Evolutionary conservation across 2,888 invertebrate genomes (phyloP), one percentile per base, ranked within the genome.

Genomic region (Labia minor): DNA sequence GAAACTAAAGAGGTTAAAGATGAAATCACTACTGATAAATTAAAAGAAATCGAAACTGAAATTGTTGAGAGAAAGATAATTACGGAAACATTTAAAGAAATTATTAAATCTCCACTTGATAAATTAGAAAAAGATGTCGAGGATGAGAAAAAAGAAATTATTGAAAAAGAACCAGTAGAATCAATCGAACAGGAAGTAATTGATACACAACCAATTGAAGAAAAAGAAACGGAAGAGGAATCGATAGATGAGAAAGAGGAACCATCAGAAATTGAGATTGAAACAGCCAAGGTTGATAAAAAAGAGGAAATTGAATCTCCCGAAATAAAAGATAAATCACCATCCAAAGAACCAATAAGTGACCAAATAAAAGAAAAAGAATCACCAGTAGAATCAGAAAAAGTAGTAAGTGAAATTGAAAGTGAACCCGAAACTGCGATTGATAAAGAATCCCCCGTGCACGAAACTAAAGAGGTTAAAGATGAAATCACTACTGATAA

Each of bases 221-320:
- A 1, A 68, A 69, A 68, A 37, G 64, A 70, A 65, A 73, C 72
- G 16, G 72, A 72, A 67, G 61, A 65, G 11, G 11, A 33, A 8
- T 11, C 33, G 11, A 33, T 33, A 33, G 33, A 33, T 6, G 6
- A 33, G 11, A 33, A 33, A 33, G 33, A 33, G 33, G 33, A 63
- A 26, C 21, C 21, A 10, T 33, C 37, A 63, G 66, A 65, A 63
- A 37, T n/a, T n/a, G n/a, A n/a, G n/a, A n/a, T n/a, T n/a, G n/a
- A n/a, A n/a, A n/a, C n/a, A n/a, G n/a, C n/a, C n/a, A n/a, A n/a
- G n/a, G n/a, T 61, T 61, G 20, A 37, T 66, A 20, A 65, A 37
- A 61, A 21, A 66, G 19, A 33, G 61, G 19, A n/a, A 1, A 18
- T 18, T 20, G n/a, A 19, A 14, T 19, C 19, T 61, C n/a, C n/a